Percentiles rank a stretch among this genome's conserved stretches.
Evolutionary conservation across 2,888 invertebrate genomes (phyloP).

Genomic region (Melinopterus prodromus): DNA sequence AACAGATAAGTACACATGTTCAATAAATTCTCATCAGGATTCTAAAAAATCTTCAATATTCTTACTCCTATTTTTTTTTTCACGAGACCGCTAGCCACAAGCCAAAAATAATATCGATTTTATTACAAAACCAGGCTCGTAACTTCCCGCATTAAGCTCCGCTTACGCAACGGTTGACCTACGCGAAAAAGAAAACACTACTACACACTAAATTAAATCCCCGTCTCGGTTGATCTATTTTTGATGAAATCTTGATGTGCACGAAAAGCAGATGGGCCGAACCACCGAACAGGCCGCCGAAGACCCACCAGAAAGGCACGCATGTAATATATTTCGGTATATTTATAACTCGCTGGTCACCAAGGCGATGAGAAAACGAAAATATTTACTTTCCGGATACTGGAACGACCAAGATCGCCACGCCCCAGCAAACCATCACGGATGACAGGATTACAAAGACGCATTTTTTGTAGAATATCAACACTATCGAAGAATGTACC

Average conservation of each 20-base stretch:
- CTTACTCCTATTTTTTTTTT: not conserved
- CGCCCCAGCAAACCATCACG: not conserved
- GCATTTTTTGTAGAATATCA: not conserved
- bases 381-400: not conserved
- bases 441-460: not conserved
- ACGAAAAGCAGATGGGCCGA: not conserved
- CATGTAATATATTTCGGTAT: not conserved
- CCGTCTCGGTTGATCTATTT: not conserved
- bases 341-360: not conserved
- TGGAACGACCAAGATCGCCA: not conserved
- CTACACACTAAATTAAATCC: not conserved
- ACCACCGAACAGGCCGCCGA: not conserved
- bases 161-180: not conserved
- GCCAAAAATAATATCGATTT: not conserved
- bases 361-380: not conserved
- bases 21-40: no score
- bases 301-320: not conserved
- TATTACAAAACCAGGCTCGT: not conserved
- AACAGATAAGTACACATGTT: no score
- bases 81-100: not conserved
- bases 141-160: not conserved
- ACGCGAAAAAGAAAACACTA: not conserved
- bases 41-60: not conserved
- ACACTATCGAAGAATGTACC: not conserved
- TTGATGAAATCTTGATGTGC: constrained; percentile 4